A percentile compares a stretch with the other conserved stretches of the same genome.
phyloP scores from a whole-genome alignment of 2,113 vertebrate species.

The Dasyurus viverrinus region DNA sequence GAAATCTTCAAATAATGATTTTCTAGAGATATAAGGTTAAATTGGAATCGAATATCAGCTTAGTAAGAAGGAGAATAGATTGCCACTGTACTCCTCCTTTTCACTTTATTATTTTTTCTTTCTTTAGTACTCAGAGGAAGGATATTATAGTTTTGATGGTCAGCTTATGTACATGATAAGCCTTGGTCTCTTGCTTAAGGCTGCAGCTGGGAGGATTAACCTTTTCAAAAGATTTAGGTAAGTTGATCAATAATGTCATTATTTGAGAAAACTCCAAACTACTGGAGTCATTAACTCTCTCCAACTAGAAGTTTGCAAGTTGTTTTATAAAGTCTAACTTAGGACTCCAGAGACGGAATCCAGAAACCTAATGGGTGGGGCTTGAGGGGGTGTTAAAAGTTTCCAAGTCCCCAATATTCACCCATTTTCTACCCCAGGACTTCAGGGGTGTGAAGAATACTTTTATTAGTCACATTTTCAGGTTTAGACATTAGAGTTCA shows the following conservation, averaged over 20 bases:
- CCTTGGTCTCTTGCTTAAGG: conserved; percentile 46
- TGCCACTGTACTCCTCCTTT: background rate
- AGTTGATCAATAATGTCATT: conserved; percentile 59
- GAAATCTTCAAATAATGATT: conserved; percentile 68
- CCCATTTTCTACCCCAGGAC: background rate
- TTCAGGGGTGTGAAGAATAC: background rate
- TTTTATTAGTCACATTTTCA: background rate
- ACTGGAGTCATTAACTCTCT: conserved; percentile 58
- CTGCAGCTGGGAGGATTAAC: conserved; percentile 17
- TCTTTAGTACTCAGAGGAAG: conserved; percentile 44
- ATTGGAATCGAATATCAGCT: conserved; percentile 58
- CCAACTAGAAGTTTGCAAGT: conserved; percentile 43
- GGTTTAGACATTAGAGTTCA: background rate
- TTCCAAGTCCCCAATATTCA: background rate
- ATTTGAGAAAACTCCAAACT: conserved; percentile 52
- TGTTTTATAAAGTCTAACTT: conserved; percentile 8
- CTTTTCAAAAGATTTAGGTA: conserved; percentile 57
- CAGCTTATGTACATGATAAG: conserved; percentile 54
- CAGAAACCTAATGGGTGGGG: background rate
- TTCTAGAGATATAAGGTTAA: conserved; percentile 70
- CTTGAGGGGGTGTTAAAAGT: background rate
- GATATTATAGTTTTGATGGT: conserved; percentile 66
- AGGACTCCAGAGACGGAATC: background rate
- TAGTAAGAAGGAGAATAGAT: conserved; percentile 56
- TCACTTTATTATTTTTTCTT: conserved; percentile 52